A percentile compares a stretch with the other conserved stretches of the same genome.
Evolutionary conservation across 1,140 invertebrate genomes (phyloP).

Genomic region (Listronotus oregonensis): DNA sequence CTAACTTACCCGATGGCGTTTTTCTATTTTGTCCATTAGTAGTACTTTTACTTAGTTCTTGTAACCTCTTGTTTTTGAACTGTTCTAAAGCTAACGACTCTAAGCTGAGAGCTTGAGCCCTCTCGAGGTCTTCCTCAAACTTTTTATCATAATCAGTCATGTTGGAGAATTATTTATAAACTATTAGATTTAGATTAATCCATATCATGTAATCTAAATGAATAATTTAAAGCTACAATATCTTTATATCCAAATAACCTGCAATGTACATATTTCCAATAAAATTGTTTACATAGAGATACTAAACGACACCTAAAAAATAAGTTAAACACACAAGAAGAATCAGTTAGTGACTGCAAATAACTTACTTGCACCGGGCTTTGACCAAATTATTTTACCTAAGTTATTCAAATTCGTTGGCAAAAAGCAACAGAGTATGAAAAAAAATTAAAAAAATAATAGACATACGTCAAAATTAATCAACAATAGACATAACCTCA

Average conservation of each 20-base stretch:
- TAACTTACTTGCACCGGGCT: too few species aligned
- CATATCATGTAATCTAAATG: neutral
- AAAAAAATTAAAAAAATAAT: constrained; percentile 4
- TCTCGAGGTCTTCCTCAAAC: constrained; percentile 83
- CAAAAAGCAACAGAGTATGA: constrained; percentile 5
- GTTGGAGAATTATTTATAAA: neutral
- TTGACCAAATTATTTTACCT: too few species aligned
- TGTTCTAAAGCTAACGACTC: constrained; percentile 83
- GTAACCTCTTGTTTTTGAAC: constrained; percentile 69
- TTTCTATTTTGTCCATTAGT: constrained; percentile 36
- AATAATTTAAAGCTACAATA: neutral
- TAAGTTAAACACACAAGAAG: neutral
- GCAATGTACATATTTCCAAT: too few species aligned
- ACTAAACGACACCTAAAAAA: neutral
- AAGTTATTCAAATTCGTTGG: neutral
- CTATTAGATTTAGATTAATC: neutral
- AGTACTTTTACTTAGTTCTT: constrained; percentile 51
- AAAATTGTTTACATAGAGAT: too few species aligned
- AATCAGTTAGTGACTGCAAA: too few species aligned
- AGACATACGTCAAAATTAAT: neutral
- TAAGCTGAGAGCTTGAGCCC: constrained; percentile 82
- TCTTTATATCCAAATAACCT: too few species aligned
- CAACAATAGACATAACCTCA: constrained; percentile 7
- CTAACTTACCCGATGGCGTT: constrained; percentile 42
- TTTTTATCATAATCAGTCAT: constrained; percentile 74